phyloP scores from a whole-genome alignment of 2,113 vertebrate species.

The Taxidea taxus region DNA sequence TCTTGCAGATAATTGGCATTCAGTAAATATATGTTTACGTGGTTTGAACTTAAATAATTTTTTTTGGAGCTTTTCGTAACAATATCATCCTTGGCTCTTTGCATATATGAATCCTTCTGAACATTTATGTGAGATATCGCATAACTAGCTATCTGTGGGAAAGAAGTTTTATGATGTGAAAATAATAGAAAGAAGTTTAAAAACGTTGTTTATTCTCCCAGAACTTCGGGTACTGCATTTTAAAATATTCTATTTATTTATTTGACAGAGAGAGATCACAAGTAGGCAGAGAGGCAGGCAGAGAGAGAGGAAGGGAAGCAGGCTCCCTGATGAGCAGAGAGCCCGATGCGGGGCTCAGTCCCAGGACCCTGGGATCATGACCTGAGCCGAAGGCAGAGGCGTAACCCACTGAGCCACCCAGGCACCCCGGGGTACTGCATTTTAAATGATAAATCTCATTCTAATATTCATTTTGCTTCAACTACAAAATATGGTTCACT shows the following conservation, averaged over 20 bases:
- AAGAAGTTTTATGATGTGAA: not conserved
- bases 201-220: not conserved
- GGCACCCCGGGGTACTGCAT: constrained; percentile 1
- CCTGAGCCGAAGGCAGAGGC: too few species aligned
- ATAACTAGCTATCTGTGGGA: not conserved
- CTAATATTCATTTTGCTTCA: not conserved
- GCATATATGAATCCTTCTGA: not conserved
- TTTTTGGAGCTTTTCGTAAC: not conserved
- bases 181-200: constrained; percentile 14
- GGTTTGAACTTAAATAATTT: not conserved
- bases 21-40: not conserved
- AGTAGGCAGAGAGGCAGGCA: too few species aligned
- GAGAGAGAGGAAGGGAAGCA: too few species aligned
- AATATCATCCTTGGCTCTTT: not conserved
- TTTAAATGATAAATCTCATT: constrained; percentile 40
- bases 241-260: too few species aligned
- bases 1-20: not conserved
- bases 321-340: too few species aligned
- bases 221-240: constrained; percentile 16
- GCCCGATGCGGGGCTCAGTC: too few species aligned
- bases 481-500: not conserved
- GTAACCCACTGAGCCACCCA: too few species aligned
- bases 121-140: not conserved
- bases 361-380: too few species aligned
- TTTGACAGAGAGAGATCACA: too few species aligned